Base-by-base conservation (phyloP, 2,113 vertebrate genomes). In the Phasianus colchicus region DNA sequence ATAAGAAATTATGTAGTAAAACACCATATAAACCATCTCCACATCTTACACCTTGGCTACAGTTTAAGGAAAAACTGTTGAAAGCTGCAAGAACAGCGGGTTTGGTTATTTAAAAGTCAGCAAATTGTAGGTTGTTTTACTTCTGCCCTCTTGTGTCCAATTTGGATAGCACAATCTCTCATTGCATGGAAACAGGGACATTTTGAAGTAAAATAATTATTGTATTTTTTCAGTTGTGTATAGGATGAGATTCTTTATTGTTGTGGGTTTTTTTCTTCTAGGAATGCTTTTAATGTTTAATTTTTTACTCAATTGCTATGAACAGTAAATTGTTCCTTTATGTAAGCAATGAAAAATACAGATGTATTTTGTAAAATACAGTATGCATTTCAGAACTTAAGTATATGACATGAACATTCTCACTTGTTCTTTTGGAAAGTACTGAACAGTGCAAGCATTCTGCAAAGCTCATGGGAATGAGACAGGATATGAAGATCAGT, bases 111-210 rank as follows among this genome's bases (percentile, higher is more conserved):
- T 54, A 29, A 14, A 14, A 29, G 52, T 29, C 85, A 36, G 43
- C 15, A 50, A 50, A 10, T 76, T 55, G 36, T 52, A 78, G 13
- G 50, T 54, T 86, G 42, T 45, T 29, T 60, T 79, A 32, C 9
- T 48, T 88, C 67, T 95, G 94, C 94, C 93, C 91, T 94, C 94
- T 89, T 6, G 52, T 88, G 89, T 71, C 7, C 42, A 3, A 71
- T 47, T 36, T 38, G 67, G 22, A 38, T 55, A 79, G 17, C 60
- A 14, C 88, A 93, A 4, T 10, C 43, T 86, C 67, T 64, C 7
- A 6, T 11, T 67, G 16, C 3, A 1, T 48, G 71, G 27, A 48
- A 82, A 20, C 29, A 6, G 6, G 8, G 30, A 29, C 2, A 25
- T 71, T 58, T 83, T 57, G 0, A 61, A 58, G 6, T 48, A 47